Percentiles rank a stretch among this genome's conserved stretches.
Conservation (phyloP, 2,113 vertebrate genomes). For the Paramisgurnus dabryanus region DNA sequence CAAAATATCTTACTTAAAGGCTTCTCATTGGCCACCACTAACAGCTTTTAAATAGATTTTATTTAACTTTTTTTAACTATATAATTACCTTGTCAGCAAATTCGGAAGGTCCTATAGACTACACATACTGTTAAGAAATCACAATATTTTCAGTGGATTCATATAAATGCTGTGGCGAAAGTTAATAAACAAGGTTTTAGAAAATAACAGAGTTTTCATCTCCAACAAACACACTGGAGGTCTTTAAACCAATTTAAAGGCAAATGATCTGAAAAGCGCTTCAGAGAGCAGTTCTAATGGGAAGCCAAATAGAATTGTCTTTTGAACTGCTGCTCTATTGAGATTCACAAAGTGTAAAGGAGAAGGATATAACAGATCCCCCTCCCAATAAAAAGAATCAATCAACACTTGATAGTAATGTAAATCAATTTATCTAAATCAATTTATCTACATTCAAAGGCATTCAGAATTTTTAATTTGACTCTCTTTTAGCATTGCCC, state of each 20-base stretch:
- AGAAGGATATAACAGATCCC: constrained; percentile 70
- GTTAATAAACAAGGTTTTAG: constrained; percentile 40
- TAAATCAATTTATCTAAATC: constrained; percentile 66
- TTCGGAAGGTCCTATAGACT: background rate
- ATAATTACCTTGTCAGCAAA: background rate
- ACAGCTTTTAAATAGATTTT: background rate
- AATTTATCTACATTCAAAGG: constrained; percentile 63
- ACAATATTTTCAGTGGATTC: background rate
- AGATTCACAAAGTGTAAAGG: constrained; percentile 67
- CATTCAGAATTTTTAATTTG: constrained; percentile 58
- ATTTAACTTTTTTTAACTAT: background rate
- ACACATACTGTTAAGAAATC: background rate
- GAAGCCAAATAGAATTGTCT: constrained; percentile 68
- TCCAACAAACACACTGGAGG: constrained; percentile 45
- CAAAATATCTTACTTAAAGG: too few relatives aligned
- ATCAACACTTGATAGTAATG: constrained; percentile 56
- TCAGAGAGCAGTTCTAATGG: constrained; percentile 63
- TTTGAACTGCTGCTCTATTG: constrained; percentile 70
- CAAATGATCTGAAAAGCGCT: constrained; percentile 52
- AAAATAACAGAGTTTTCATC: constrained; percentile 57
- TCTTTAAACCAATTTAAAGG: constrained; percentile 60
- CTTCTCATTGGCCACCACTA: background rate
- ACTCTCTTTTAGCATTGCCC: constrained; percentile 55
- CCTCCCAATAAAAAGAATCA: constrained; percentile 62
- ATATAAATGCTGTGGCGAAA: constrained; percentile 12